These are phyloP conservation scores for Aplysina aerophoba DNA, from an alignment of 37 sponge, comb jelly and placozoan genomes.

Conservation along the genomic window DNA sequence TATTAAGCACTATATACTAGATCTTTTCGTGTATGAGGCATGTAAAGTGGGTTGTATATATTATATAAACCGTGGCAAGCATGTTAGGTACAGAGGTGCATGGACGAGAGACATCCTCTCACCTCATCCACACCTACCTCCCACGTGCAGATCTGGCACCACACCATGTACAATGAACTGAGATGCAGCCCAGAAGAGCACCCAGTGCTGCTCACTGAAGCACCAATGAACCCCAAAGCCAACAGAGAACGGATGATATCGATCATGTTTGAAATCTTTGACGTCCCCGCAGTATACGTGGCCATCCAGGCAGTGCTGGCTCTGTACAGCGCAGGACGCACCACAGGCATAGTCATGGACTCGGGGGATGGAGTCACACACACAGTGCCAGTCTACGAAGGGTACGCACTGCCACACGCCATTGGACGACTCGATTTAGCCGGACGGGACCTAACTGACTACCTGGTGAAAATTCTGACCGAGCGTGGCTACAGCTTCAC, in stretches of 20 bases:
- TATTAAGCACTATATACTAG: too few relatives aligned
- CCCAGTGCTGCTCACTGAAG: slow-evolving; percentile 81
- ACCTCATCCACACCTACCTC: too few relatives aligned
- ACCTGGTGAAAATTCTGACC: slow-evolving; percentile 73
- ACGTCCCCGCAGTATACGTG: slow-evolving; percentile 82
- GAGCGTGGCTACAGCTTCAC: slow-evolving; percentile 79
- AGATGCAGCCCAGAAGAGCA: slow-evolving; percentile 76
- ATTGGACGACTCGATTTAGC: slow-evolving; percentile 72
- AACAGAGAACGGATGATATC: slow-evolving; percentile 82
- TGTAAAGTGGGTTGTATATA: too few relatives aligned
- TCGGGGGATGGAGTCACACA: slow-evolving; percentile 70
- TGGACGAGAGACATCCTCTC: too few relatives aligned
- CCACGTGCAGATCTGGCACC: slow-evolving; percentile 37
- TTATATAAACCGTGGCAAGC: too few relatives aligned
- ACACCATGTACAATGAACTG: slow-evolving; percentile 67
- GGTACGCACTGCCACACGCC: slow-evolving; percentile 75
- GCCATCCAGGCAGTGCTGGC: slow-evolving; percentile 81
- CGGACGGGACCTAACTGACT: slow-evolving; percentile 71
- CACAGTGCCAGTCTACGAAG: slow-evolving; percentile 77
- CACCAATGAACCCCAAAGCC: slow-evolving; percentile 83
- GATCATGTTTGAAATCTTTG: slow-evolving; percentile 87
- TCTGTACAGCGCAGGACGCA: slow-evolving; percentile 52
- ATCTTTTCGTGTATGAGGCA: too few relatives aligned
- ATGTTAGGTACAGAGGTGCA: too few relatives aligned
- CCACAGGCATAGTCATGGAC: slow-evolving; percentile 71